Evolutionary conservation across 2,888 invertebrate genomes (phyloP).

Genomic region (Protophormia terraenovae): DNA sequence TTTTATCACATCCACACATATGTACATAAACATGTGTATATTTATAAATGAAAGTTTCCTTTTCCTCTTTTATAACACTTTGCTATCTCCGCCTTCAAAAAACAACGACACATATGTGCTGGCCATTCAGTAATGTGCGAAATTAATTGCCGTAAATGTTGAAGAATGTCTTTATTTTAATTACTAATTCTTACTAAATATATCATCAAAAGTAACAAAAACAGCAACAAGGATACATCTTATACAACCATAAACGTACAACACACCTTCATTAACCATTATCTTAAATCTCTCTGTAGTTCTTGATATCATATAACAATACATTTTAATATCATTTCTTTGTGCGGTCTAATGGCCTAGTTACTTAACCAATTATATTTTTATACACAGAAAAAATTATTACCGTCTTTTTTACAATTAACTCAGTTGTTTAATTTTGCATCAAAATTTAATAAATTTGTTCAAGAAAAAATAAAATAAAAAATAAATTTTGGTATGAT

Average conservation of each 20-base stretch:
- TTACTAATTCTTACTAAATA: slow-evolving; percentile 14
- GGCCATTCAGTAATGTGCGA: not conserved
- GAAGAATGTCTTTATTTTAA: slow-evolving; percentile 44
- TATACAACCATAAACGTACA: not conserved
- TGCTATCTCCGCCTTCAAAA: not conserved
- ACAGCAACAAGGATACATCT: too few species aligned
- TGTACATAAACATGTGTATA: not conserved
- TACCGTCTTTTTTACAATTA: too few species aligned
- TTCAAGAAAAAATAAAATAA: too few species aligned
- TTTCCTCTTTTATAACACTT: not conserved
- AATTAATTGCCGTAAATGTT: slow-evolving; percentile 46
- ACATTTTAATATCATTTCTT: too few species aligned
- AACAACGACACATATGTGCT: not conserved
- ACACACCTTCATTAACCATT: not conserved
- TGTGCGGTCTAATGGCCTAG: too few species aligned
- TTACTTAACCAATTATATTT: too few species aligned
- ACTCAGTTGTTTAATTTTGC: too few species aligned
- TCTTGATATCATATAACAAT: too few species aligned
- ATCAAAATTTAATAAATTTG: too few species aligned
- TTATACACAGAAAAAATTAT: too few species aligned
- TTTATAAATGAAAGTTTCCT: not conserved
- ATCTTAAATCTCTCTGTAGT: not conserved
- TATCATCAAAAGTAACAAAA: not conserved
- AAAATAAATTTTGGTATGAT: too few species aligned
- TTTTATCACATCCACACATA: not conserved